A percentile compares a stretch with the other conserved stretches of the same genome.
phyloP scores from a whole-genome alignment of 2,888 invertebrate genomes.

The Polietes domitor region DNA sequence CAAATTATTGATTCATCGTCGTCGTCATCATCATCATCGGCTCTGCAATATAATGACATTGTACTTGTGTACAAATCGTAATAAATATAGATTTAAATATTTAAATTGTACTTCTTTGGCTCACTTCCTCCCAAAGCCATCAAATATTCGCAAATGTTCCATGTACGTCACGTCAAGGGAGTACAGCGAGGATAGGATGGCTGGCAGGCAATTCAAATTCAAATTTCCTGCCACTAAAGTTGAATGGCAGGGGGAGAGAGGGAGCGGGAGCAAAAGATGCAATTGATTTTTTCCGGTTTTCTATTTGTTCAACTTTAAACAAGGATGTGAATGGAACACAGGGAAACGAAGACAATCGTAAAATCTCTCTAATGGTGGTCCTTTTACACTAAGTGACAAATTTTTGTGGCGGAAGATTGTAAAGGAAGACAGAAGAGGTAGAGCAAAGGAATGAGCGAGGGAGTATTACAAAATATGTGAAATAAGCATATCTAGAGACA shows the following conservation, averaged over 20 bases:
- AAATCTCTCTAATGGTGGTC: background rate
- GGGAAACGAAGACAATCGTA: slow-evolving; percentile 3
- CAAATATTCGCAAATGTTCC: background rate
- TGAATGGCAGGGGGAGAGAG: background rate
- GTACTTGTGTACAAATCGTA: background rate
- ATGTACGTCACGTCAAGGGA: background rate
- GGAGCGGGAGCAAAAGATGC: background rate
- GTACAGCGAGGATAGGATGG: background rate
- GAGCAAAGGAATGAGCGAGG: no score
- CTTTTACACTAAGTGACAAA: background rate
- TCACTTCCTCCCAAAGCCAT: background rate
- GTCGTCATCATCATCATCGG: background rate
- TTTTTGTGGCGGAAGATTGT: background rate
- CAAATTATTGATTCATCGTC: background rate
- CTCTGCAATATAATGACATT: background rate
- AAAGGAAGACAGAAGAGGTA: no score
- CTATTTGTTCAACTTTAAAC: slow-evolving; percentile 21
- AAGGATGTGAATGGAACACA: background rate
- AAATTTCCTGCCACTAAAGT: background rate
- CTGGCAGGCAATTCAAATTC: background rate
- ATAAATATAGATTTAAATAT: slow-evolving; percentile 3
- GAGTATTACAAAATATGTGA: no score
- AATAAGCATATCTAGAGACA: no score
- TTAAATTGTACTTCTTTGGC: background rate
- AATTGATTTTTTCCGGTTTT: slow-evolving; percentile 26